Evolutionary conservation across 2,797 vertebrate genomes (phyloP).

Genomic region (Rhinatrema bivittatum): DNA sequence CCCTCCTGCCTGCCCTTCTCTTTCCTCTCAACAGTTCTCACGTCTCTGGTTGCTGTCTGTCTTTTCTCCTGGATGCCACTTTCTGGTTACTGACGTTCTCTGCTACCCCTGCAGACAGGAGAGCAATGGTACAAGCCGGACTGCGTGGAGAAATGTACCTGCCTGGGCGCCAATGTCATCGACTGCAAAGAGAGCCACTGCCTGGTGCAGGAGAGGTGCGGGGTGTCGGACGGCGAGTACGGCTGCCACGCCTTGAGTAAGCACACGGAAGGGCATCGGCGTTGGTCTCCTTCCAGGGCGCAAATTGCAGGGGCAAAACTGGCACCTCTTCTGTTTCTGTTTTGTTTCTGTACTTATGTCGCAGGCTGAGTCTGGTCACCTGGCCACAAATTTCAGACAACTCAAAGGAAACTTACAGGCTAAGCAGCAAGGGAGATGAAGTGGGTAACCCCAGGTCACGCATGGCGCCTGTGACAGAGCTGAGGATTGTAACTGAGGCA

Average conservation of each 20-base stretch:
- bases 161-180: conserved; percentile 45
- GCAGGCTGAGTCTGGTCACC: too few relatives aligned
- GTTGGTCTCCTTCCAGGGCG: too few relatives aligned
- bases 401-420: too few relatives aligned
- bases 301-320: too few relatives aligned
- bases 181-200: conserved; percentile 54
- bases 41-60: not conserved
- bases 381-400: too few relatives aligned
- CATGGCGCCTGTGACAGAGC: too few relatives aligned
- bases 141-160: conserved; percentile 59
- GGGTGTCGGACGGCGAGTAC: conserved; percentile 53
- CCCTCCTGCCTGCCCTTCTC: not conserved
- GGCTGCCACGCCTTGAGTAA: conserved; percentile 55
- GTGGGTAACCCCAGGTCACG: too few relatives aligned
- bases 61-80: rapidly evolving
- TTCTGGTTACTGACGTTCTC: not conserved
- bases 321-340: too few relatives aligned
- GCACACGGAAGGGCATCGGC: not conserved
- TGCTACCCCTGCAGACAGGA: conserved; percentile 41
- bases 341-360: too few relatives aligned
- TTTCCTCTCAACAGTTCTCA: not conserved
- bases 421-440: too few relatives aligned
- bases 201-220: conserved; percentile 53
- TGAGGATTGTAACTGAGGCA: too few relatives aligned
- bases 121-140: conserved; percentile 58